Evolutionary conservation across 2,797 vertebrate genomes (phyloP).

Genomic region (Sorex maritimensis): DNA sequence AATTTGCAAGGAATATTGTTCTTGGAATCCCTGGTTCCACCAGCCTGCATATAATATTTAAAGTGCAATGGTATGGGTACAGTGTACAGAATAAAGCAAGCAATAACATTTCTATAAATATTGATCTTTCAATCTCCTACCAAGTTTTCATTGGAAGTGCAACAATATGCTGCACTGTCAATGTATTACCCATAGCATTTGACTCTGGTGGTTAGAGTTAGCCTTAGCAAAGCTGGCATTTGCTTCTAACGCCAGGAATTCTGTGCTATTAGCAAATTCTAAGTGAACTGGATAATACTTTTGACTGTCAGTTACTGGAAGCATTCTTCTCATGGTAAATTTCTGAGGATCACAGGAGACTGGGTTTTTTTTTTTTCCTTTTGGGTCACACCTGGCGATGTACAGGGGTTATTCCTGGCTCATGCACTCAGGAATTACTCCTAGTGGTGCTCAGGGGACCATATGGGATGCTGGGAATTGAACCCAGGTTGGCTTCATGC

Average conservation of each 20-base stretch:
- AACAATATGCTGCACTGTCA: constrained; percentile 24
- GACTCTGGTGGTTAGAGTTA: not conserved
- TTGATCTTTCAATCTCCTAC: not conserved
- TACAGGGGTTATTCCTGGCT: too few species aligned
- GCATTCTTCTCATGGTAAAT: not conserved
- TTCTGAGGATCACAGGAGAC: not conserved
- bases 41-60: constrained; percentile 62
- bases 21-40: constrained; percentile 56
- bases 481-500: too few species aligned
- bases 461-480: too few species aligned
- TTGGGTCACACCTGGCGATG: too few species aligned
- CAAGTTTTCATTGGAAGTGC: not conserved
- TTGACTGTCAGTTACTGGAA: not conserved
- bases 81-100: constrained; percentile 8
- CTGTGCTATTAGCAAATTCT: not conserved
- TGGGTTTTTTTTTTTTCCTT: not conserved
- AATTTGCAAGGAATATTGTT: constrained; percentile 69
- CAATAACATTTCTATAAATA: not conserved
- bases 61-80: not conserved
- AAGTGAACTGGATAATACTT: not conserved
- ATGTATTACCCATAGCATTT: not conserved
- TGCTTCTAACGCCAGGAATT: not conserved
- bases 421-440: too few species aligned
- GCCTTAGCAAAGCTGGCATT: not conserved
- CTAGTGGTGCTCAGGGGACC: too few species aligned